Evolutionary conservation across 2,797 vertebrate species (phyloP), one percentile per base, ranked within the genome.

Genomic region (Spinibarbus caldwelli): DNA sequence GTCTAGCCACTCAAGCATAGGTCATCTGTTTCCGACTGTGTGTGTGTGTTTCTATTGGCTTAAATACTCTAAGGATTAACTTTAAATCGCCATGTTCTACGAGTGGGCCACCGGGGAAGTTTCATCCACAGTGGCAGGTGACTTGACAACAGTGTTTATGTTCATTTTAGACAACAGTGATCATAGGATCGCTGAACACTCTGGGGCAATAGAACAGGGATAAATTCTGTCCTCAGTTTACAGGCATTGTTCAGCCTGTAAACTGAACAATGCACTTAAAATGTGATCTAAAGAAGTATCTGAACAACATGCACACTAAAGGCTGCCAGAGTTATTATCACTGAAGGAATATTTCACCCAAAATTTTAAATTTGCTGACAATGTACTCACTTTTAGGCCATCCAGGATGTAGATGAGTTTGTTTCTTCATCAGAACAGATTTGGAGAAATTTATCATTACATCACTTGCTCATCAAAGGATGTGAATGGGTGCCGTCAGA

Each of bases 111-210:
- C 41, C 15, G 21, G 59, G 7, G n/a, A 80, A 45, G 0, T 41
- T 77, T 52, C 66, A 52, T 77, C 5, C 38, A 11, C 1, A 57
- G 34, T 9, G 17, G 7, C 34, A 72, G 34, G n/a, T 41, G 66
- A 82, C 67, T 72, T 57, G 52, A 31, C 67, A 59, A 82, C 67
- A 29, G 49, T 57, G 47, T 71, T 81, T 54, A 5, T 80, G 59
- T 67, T 80, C 21, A 49, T 67, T 67, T 66, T 34, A 36, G 19
- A 49, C 26, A 79, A 70, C 66, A 21, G 31, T 29, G 66, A 71
- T 31, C 47, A 2, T 34, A 17, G 47, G 21, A 11, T 9, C 15
- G 26, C 8, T 71, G 1, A 52, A 41, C 31, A 26, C 5, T 81
- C 43, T 68, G 29, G 62, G 29, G 29, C 21, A 59, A 80, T 1